Percentiles rank a stretch among this genome's conserved stretches.
Evolutionary conservation across 2,888 invertebrate genomes (phyloP).

Genomic region (Thereva unica): DNA sequence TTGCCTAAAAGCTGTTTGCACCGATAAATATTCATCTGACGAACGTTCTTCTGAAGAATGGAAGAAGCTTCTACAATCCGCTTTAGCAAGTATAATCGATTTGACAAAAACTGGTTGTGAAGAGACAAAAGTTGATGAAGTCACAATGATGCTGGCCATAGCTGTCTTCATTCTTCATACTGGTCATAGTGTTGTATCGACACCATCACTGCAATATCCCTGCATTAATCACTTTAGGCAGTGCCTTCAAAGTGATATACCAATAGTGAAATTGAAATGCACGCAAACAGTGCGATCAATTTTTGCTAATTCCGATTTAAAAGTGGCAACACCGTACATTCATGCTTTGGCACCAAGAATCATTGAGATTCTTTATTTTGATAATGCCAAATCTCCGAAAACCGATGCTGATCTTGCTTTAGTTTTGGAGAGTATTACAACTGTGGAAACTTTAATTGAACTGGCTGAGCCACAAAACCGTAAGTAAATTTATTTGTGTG

Average conservation of each 20-base stretch:
- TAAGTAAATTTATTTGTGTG: slow-evolving; percentile 61
- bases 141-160: slow-evolving; percentile 85
- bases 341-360: slow-evolving; percentile 79
- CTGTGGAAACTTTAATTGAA: slow-evolving; percentile 74
- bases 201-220: slow-evolving; percentile 84
- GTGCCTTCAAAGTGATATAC: slow-evolving; percentile 71
- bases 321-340: slow-evolving; percentile 77
- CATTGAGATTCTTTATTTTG: slow-evolving; percentile 73
- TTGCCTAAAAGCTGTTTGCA: slow-evolving; percentile 70
- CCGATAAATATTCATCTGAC: slow-evolving; percentile 68
- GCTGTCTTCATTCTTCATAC: slow-evolving; percentile 86
- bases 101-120: slow-evolving; percentile 78
- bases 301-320: slow-evolving; percentile 71
- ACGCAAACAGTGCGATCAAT: slow-evolving; percentile 78
- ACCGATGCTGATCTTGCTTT: slow-evolving; percentile 73
- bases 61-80: slow-evolving; percentile 82
- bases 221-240: slow-evolving; percentile 91
- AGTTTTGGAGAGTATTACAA: slow-evolving; percentile 72
- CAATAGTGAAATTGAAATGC: slow-evolving; percentile 74
- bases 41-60: slow-evolving; percentile 69
- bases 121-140: slow-evolving; percentile 79
- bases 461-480: slow-evolving; percentile 76
- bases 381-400: slow-evolving; percentile 64
- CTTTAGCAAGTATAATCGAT: slow-evolving; percentile 87
- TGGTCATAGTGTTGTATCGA: slow-evolving; percentile 73